Evolutionary conservation across 2,113 vertebrate genomes (phyloP).

Genomic region (Apteryx mantelli): DNA sequence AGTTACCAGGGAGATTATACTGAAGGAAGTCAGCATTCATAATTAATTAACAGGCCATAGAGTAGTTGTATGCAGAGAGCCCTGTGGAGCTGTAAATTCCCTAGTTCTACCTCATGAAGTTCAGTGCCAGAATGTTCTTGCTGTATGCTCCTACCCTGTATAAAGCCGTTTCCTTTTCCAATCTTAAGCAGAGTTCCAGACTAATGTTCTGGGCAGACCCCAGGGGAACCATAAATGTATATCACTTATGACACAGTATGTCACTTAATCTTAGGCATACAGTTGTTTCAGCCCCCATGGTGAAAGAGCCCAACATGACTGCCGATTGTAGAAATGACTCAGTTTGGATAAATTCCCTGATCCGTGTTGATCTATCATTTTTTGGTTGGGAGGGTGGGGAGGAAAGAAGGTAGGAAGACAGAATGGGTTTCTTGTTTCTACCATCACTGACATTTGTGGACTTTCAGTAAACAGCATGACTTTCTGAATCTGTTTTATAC

Average conservation of each 20-base stretch:
- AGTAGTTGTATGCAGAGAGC: slow-evolving; percentile 30
- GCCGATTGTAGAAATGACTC: neutral
- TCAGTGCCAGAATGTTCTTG: slow-evolving; percentile 17
- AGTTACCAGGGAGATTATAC: neutral
- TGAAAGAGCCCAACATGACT: neutral
- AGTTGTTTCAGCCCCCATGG: neutral
- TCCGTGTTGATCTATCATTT: neutral
- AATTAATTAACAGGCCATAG: slow-evolving; percentile 64
- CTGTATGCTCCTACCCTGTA: neutral
- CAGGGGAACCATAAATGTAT: neutral
- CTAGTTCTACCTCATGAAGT: slow-evolving; percentile 47
- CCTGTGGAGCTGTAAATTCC: slow-evolving; percentile 58
- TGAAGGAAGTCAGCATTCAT: slow-evolving; percentile 59
- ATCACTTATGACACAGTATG: slow-evolving; percentile 37
- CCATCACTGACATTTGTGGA: neutral
- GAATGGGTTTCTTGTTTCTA: neutral
- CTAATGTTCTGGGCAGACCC: slow-evolving; percentile 3
- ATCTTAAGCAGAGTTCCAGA: slow-evolving; percentile 52
- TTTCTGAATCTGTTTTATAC: slow-evolving; percentile 23
- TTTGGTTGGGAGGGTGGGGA: neutral
- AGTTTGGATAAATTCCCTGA: neutral
- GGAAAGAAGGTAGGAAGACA: neutral
- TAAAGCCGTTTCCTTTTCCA: slow-evolving; percentile 47
- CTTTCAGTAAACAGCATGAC: neutral
- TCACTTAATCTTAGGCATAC: neutral